phyloP scores from a whole-genome alignment of 2,113 vertebrate species.

The Grantiella picta region DNA sequence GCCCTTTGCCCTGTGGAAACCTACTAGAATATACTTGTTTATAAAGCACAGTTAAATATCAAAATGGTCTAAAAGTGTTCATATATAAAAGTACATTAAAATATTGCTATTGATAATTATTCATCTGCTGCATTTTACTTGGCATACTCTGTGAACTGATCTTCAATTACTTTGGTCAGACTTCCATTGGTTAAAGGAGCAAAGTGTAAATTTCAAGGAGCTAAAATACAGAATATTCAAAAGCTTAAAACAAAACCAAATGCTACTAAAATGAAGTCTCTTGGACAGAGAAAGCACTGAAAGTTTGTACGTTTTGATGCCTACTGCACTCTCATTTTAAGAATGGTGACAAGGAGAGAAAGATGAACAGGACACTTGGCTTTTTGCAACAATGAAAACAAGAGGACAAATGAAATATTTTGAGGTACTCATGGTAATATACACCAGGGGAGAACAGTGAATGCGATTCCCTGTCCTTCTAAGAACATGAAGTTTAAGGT shows the following conservation, averaged over 20 bases:
- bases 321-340: neutral
- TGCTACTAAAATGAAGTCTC: neutral
- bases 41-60: neutral
- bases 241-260: constrained; percentile 24
- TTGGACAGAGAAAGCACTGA: neutral
- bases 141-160: neutral
- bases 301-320: neutral
- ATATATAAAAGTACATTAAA: neutral
- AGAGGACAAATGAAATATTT: neutral
- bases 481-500: neutral
- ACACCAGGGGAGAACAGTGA: neutral
- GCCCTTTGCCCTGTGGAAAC: neutral
- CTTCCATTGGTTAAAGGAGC: neutral
- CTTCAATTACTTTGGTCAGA: neutral
- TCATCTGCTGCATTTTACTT: neutral
- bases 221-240: neutral
- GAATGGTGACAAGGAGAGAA: neutral
- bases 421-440: neutral
- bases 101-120: neutral
- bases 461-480: neutral
- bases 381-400: neutral
- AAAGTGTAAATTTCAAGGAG: constrained; percentile 5
- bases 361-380: neutral
- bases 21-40: neutral
- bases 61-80: neutral